These are phyloP conservation scores for Vulpes lagopus DNA, from an alignment of 2,113 vertebrate species.

Conservation along the genomic window DNA sequence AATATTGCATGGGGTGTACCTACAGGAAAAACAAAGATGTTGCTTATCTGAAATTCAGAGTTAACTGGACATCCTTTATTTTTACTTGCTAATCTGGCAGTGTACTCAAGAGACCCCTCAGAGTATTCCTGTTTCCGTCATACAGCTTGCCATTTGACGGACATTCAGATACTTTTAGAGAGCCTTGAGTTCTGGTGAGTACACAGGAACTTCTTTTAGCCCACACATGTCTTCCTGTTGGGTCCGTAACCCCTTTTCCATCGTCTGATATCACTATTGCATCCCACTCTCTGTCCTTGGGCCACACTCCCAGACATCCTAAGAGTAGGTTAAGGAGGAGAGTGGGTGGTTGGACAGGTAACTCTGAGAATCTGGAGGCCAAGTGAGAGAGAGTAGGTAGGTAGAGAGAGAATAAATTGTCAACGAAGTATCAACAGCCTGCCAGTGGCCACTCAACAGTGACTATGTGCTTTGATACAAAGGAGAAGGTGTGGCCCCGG, in stretches of 20 bases:
- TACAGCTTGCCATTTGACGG: accelerated
- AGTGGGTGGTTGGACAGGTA: background rate
- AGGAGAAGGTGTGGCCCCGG: background rate
- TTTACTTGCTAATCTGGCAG: background rate
- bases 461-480: background rate
- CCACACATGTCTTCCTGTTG: constrained; percentile 22
- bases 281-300: background rate
- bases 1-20: background rate
- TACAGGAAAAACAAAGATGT: background rate
- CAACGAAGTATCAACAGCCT: background rate
- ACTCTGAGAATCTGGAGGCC: background rate
- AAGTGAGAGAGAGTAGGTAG: background rate
- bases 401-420: background rate
- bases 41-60: constrained; percentile 16
- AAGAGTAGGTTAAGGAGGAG: background rate
- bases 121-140: background rate
- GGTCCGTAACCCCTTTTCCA: background rate
- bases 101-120: accelerated
- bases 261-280: constrained; percentile 43
- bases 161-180: background rate
- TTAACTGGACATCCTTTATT: background rate
- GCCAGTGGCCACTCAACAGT: background rate
- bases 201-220: background rate
- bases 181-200: background rate
- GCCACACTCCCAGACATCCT: constrained; percentile 34